Percentiles rank a stretch among this genome's conserved stretches.
Conservation (phyloP, 2,888 invertebrate species). For the Alentia gelatinosa region DNA sequence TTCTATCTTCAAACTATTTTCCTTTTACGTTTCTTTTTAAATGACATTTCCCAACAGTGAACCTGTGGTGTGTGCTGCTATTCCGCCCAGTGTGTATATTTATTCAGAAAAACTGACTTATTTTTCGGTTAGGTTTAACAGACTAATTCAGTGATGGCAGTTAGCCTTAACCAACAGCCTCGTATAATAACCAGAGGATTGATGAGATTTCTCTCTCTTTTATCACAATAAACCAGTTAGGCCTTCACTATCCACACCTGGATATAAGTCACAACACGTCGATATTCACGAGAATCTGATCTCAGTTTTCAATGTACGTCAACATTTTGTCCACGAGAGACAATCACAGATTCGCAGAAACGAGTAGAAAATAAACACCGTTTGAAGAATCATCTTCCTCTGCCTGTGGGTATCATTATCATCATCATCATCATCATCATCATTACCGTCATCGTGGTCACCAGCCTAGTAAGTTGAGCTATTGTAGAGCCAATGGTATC, state of each 20-base stretch:
- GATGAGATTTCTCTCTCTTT: background rate
- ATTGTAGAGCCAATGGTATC: background rate
- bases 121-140: background rate
- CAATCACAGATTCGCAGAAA: slow-evolving; percentile 9
- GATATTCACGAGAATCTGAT: background rate
- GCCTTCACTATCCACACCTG: background rate
- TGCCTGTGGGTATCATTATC: background rate
- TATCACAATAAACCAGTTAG: background rate
- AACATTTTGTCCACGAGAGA: background rate
- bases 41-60: background rate
- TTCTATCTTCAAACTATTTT: background rate
- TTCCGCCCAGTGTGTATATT: background rate
- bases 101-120: no score
- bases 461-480: background rate
- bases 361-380: background rate
- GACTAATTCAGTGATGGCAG: background rate
- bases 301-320: background rate
- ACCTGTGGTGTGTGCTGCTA: background rate
- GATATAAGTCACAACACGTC: no score
- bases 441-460: background rate
- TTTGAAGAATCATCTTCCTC: background rate
- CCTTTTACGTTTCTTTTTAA: background rate
- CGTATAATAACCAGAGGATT: background rate
- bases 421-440: background rate
- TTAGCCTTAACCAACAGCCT: background rate